Evolutionary conservation across 2,113 vertebrate species (phyloP), one percentile per base, ranked within the genome.

Genomic region (Chaetops frenatus): DNA sequence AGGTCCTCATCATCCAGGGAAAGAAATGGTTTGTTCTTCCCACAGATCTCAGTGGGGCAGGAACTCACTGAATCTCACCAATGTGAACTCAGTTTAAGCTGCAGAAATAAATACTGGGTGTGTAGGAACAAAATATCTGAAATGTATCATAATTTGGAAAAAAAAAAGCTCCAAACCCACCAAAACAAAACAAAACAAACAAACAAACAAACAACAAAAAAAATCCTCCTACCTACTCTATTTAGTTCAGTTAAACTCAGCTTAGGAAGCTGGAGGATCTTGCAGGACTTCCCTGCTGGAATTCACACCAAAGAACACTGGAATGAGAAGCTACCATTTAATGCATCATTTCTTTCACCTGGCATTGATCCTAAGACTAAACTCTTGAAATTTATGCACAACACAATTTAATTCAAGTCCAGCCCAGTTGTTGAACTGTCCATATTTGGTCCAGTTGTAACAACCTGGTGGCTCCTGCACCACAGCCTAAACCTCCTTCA

Each of bases 61-160:
- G 18, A 67, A 9, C 24, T 50, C 51, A 6, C 7, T 21, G 54
- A 31, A 25, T 44, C 48, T 58, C 60, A 44, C 33, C 50, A 31
- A 5, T 1, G 1, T 4, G 4, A 28, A 19, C 15, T 19, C n/a
- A 22, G 18, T 12, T 73, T 24, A 44, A 57, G 9, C 31, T 54
- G 7, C 9, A 42, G 48, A 53, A 60, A 48, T 45, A 74, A 92
- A 11, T 4, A 25, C 1, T 3, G 33, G 4, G 8, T 19, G 21
- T 4, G 25, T 3, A 56, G 24, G 21, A 60, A 24, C 2, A 51
- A 44, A 91, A 22, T 16, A 44, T 0, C 8, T 1, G 45, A 61
- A 84, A 6, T 1, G 1, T 2, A 5, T 19, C 25, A 14, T 54
- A 38, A 51, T 3, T 19, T 25, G 6, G 7, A 17, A 28, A n/a